Percentiles rank a stretch among this genome's conserved stretches.
phyloP scores from a whole-genome alignment of 2,888 invertebrate species.

The Drosophila nr. perissopoda region DNA sequence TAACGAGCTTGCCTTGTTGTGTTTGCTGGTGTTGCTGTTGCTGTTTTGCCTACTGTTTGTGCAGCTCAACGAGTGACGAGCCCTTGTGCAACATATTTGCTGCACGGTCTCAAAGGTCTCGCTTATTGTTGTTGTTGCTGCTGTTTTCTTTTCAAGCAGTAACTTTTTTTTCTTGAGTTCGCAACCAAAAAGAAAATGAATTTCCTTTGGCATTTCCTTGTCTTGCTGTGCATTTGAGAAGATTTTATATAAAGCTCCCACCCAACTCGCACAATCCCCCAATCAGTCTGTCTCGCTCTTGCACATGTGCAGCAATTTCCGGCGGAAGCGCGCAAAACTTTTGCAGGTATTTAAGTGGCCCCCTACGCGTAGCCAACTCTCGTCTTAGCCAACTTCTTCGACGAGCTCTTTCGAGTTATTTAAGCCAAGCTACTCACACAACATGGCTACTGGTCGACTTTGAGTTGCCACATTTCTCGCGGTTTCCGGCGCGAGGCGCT shows the following conservation, averaged over 20 bases:
- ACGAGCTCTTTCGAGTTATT: slow-evolving; percentile 19
- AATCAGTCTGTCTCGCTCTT: not conserved
- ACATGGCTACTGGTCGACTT: slow-evolving; percentile 31
- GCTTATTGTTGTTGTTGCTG: slow-evolving; percentile 28
- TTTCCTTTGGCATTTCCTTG: slow-evolving; percentile 71
- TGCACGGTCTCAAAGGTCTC: slow-evolving; percentile 59
- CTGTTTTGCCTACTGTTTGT: slow-evolving; percentile 58
- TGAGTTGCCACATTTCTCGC: slow-evolving; percentile 54
- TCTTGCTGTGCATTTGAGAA: slow-evolving; percentile 60
- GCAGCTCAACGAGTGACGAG: slow-evolving; percentile 61
- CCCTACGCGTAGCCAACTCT: slow-evolving; percentile 25
- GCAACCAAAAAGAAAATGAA: slow-evolving; percentile 62
- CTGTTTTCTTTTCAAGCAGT: slow-evolving; percentile 48
- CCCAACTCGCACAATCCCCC: not conserved
- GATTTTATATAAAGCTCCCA: slow-evolving; percentile 28
- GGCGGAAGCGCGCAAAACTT: slow-evolving; percentile 73
- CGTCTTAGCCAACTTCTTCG: slow-evolving; percentile 8
- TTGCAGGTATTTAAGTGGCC: slow-evolving; percentile 76
- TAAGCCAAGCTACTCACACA: slow-evolving; percentile 21
- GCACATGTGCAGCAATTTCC: slow-evolving; percentile 65
- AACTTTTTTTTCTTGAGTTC: slow-evolving; percentile 19
- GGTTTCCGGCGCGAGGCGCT: slow-evolving; percentile 54
- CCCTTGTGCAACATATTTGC: slow-evolving; percentile 71
- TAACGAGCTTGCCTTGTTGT: slow-evolving; percentile 58
- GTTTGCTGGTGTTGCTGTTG: slow-evolving; percentile 32